These are phyloP conservation scores for Neoniphon sammara DNA, from an alignment of 2,797 vertebrate genomes.

Conservation along the genomic window DNA sequence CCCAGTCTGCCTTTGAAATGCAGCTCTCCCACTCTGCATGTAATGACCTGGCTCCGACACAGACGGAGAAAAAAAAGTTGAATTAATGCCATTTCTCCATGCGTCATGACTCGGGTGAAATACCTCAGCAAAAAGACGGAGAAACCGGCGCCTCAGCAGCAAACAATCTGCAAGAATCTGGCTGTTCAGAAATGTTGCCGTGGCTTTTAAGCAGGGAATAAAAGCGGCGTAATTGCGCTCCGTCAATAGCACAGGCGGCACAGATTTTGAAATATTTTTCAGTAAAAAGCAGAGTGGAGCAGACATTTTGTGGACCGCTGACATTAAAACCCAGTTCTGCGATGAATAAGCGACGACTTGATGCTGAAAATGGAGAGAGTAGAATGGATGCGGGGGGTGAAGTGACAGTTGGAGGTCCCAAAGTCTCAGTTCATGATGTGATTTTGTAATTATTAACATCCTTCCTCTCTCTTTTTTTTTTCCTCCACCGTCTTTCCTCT, in stretches of 20 bases:
- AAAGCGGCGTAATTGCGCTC: too few relatives aligned
- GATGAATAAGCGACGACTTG: slow-evolving; percentile 61
- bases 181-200: slow-evolving; percentile 24
- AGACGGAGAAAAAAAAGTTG: slow-evolving; percentile 18
- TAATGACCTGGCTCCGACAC: slow-evolving; percentile 56
- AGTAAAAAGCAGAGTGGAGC: slow-evolving; percentile 34
- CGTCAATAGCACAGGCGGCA: too few relatives aligned
- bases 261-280: slow-evolving; percentile 34
- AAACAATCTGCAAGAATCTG: slow-evolving; percentile 15
- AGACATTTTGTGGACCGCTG: slow-evolving; percentile 34
- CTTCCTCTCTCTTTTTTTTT: slow-evolving; percentile 18
- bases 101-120: slow-evolving; percentile 42
- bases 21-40: slow-evolving; percentile 41
- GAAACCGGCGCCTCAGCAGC: slow-evolving; percentile 9
- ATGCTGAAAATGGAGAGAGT: slow-evolving; percentile 41
- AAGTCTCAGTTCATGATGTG: slow-evolving; percentile 41
- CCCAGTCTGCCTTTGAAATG: slow-evolving; percentile 48
- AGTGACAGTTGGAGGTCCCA: slow-evolving; percentile 46
- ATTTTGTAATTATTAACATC: slow-evolving; percentile 58
- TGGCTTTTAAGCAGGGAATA: slow-evolving; percentile 15
- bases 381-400: slow-evolving; percentile 42
- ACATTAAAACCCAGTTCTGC: slow-evolving; percentile 31
- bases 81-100: slow-evolving; percentile 49
- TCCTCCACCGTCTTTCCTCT: background rate
- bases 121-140: background rate